Conservation (phyloP, 2,797 vertebrate species). For the Sebastes variabilis region DNA sequence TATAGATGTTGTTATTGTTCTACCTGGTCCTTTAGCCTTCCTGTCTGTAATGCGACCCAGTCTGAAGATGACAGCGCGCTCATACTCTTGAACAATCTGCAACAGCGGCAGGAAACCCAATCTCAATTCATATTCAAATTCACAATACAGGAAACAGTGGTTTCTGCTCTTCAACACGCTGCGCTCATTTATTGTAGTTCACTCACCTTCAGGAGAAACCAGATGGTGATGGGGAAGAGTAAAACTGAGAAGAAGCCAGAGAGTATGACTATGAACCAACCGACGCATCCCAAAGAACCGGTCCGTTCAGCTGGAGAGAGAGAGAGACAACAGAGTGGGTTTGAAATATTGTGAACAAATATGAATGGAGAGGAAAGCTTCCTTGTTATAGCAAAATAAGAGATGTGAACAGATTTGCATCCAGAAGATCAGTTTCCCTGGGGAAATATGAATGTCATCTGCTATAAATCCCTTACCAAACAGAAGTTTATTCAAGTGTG, state of each 20-base stretch:
- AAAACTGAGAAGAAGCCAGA: slow-evolving; percentile 80
- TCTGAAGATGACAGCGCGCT: slow-evolving; percentile 85
- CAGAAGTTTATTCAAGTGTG: too few species aligned
- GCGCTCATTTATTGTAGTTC: background rate
- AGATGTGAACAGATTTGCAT: background rate
- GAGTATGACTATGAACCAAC: slow-evolving; percentile 85
- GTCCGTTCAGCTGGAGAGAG: slow-evolving; percentile 62
- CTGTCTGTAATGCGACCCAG: slow-evolving; percentile 83
- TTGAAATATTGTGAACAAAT: background rate
- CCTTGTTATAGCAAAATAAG: background rate
- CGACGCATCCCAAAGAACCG: slow-evolving; percentile 80
- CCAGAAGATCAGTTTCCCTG: background rate
- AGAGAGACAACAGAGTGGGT: background rate
- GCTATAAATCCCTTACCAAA: background rate
- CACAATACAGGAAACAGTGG: background rate
- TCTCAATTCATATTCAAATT: background rate
- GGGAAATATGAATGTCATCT: background rate
- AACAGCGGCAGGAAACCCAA: background rate
- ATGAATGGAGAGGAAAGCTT: background rate
- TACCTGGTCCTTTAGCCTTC: slow-evolving; percentile 85
- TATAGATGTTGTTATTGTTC: background rate
- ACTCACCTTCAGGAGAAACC: slow-evolving; percentile 89
- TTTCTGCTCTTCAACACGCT: background rate
- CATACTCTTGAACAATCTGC: slow-evolving; percentile 86
- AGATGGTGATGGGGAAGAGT: slow-evolving; percentile 88